Percentiles rank a stretch among this genome's conserved stretches.
phyloP scores from a whole-genome alignment of 2,888 invertebrate species.

The Fissipunctia ypsillon region DNA sequence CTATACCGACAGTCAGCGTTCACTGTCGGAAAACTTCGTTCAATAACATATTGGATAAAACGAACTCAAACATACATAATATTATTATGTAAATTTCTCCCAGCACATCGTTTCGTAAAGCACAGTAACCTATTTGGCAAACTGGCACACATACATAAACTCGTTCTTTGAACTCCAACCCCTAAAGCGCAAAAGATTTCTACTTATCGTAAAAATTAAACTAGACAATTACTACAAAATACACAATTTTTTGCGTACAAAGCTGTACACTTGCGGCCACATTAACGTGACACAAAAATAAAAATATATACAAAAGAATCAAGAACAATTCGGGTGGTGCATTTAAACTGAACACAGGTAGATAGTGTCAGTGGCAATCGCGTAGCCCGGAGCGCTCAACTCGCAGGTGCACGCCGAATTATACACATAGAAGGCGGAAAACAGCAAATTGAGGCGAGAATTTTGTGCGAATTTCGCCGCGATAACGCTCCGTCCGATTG shows the following conservation, averaged over 20 bases:
- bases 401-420: slow-evolving; percentile 75
- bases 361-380: slow-evolving; percentile 83
- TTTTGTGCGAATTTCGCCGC: slow-evolving; percentile 71
- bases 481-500: slow-evolving; percentile 75
- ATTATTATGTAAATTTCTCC: slow-evolving; percentile 43
- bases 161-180: slow-evolving; percentile 41
- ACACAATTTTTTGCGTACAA: slow-evolving; percentile 28
- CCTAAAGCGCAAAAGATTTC: slow-evolving; percentile 31
- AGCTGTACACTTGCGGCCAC: slow-evolving; percentile 30
- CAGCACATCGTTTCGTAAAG: slow-evolving; percentile 42
- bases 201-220: slow-evolving; percentile 38
- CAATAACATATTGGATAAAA: slow-evolving; percentile 32
- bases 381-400: slow-evolving; percentile 71
- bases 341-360: slow-evolving; percentile 78
- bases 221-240: slow-evolving; percentile 16
- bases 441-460: slow-evolving; percentile 73
- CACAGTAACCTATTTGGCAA: slow-evolving; percentile 64
- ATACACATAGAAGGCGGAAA: slow-evolving; percentile 73
- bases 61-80: slow-evolving; percentile 15
- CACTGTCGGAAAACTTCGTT: background rate
- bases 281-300: slow-evolving; percentile 59
- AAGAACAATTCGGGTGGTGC: slow-evolving; percentile 75
- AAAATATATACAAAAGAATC: slow-evolving; percentile 70
- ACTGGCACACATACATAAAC: slow-evolving; percentile 17
- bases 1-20: background rate